Base-by-base conservation (phyloP, 92 coral and sea anemone species). In the Galaxea fascicularis region DNA sequence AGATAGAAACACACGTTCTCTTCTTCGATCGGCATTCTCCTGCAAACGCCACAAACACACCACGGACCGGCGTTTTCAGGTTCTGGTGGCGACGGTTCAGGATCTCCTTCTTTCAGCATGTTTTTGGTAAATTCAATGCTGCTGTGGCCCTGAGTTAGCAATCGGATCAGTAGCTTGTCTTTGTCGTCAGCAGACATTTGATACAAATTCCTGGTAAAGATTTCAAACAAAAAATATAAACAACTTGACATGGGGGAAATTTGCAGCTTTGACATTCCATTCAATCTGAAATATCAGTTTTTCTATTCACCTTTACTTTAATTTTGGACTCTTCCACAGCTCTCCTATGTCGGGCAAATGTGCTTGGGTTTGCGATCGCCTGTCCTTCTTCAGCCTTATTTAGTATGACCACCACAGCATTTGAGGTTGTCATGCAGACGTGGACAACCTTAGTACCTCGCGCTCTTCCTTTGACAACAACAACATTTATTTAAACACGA, bases 21-120 rank as follows among this genome's bases (percentile, higher is more conserved):
- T 16, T 82, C 73, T 25, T 89, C 91, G 14, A 18, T 21, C 11
- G 82, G 89, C 93, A 93, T 93, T 4, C 77, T 39, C 29, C 74
- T 73, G 58, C 95, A 92, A 0, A 82, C 91, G 10, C 89, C 91
- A 85, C 95, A 92, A 56, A 62, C 46, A 74, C 93, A 92, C 95
- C 95, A 92, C 10, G 68, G 35, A 15, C 69, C 88, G 11, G 78
- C 69, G 0, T 21, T 51, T 20, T 71, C 35, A 29, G 22, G 8
- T 14, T 56, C 73, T 72, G 76, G 80, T 25, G 74, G 60, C 8
- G 41, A 29, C 24, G 0, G 8, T 17, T 54, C 65, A 10, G 27
- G 59, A 17, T n/a, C n/a, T n/a, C 63, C 51, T 44, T 49, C 90
- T 22, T 58, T 21, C 17, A 89, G 59, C 77, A 84, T 44, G 56